phyloP scores from a whole-genome alignment of 2,888 invertebrate species.

The Latrodectus hesperus region DNA sequence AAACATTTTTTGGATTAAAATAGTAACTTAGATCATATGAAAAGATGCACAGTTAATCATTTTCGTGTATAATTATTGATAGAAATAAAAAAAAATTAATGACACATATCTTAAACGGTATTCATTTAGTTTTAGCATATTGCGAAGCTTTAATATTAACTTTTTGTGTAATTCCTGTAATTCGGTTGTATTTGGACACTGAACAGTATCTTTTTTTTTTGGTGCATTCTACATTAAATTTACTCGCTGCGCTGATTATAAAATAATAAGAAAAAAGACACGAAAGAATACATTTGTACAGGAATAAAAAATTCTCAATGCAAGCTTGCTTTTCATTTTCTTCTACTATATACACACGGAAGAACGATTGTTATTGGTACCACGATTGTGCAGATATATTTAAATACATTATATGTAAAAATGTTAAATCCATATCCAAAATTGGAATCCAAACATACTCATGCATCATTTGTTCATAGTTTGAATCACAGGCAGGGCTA shows the following conservation, averaged over 20 bases:
- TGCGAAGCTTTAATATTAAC: no score
- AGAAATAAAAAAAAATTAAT: no score
- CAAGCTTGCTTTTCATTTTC: constrained; percentile 15
- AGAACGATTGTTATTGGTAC: constrained; percentile 66
- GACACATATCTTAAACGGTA: no score
- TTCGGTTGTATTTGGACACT: constrained; percentile 26
- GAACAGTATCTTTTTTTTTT: neutral
- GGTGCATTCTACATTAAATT: constrained; percentile 15
- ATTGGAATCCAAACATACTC: constrained; percentile 21
- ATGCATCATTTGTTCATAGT: neutral
- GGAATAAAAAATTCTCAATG: constrained; percentile 39
- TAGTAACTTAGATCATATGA: no score
- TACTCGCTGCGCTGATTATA: constrained; percentile 23
- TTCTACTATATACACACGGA: constrained; percentile 67
- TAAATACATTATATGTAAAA: constrained; percentile 53
- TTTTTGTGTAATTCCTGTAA: constrained; percentile 4
- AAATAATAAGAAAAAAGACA: constrained; percentile 17
- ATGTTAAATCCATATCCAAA: constrained; percentile 40
- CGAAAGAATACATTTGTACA: constrained; percentile 12
- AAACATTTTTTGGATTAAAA: no score
- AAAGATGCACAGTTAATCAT: no score
- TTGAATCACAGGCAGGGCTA: neutral
- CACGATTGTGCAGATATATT: constrained; percentile 67
- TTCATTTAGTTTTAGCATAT: no score
- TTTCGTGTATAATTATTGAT: no score